Percentiles rank a stretch among this genome's conserved stretches.
These are phyloP conservation scores for Hylaeus volcanicus DNA, from an alignment of 1,140 invertebrate species.

Conservation along the genomic window DNA sequence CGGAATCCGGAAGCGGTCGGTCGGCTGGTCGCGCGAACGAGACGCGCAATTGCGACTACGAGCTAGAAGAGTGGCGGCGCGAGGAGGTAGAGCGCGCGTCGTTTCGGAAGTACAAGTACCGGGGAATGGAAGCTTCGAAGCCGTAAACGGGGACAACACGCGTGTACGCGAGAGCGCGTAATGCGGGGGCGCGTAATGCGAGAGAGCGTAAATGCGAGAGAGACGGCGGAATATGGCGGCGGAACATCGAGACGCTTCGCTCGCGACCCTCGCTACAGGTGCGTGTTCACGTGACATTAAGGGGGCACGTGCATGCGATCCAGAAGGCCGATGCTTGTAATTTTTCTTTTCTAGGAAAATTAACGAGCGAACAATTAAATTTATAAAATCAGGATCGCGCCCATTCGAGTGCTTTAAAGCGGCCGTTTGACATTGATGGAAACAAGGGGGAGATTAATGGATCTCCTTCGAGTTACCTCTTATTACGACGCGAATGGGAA, in stretches of 20 bases:
- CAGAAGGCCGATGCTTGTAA: too few species aligned
- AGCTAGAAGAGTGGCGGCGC: conserved; percentile 10
- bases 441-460: too few species aligned
- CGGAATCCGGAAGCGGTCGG: not conserved
- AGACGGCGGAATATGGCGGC: conserved; percentile 7
- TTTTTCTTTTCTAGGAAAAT: too few species aligned
- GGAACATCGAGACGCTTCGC: conserved; percentile 1
- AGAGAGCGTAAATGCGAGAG: conserved; percentile 26
- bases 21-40: not conserved
- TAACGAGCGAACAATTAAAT: too few species aligned
- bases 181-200: conserved; percentile 41
- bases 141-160: conserved; percentile 27
- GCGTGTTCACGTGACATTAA: too few species aligned
- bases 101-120: conserved; percentile 26
- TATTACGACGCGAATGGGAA: too few species aligned
- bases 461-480: too few species aligned
- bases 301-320: too few species aligned
- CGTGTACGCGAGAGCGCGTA: conserved; percentile 20
- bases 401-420: too few species aligned
- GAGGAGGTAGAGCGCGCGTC: not conserved
- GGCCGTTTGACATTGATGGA: too few species aligned
- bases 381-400: too few species aligned
- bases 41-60: conserved; percentile 4
- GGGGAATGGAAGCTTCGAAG: conserved; percentile 41
- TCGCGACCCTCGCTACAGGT: not conserved